These are phyloP conservation scores for Cryptoblepharus egeriae DNA, from an alignment of 2,797 vertebrate genomes.

Conservation along the genomic window DNA sequence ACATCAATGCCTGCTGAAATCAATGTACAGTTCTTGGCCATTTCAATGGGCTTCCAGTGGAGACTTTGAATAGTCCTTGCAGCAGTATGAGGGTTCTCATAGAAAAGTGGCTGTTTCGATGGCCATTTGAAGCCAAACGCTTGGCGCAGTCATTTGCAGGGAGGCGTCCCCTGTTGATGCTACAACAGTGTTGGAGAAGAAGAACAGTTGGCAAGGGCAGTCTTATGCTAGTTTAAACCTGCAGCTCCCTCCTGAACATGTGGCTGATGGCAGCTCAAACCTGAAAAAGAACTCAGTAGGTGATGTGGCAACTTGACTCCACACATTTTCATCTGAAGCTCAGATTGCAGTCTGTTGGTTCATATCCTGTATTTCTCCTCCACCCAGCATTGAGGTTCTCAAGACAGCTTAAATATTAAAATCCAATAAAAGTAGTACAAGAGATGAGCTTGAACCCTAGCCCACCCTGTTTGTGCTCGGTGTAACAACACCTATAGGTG, in stretches of 20 bases:
- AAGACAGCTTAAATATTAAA: too few relatives aligned
- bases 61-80: neutral
- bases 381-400: too few relatives aligned
- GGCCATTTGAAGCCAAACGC: neutral
- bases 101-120: neutral
- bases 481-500: too few relatives aligned
- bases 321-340: neutral
- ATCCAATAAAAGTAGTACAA: too few relatives aligned
- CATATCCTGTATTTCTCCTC: too few relatives aligned
- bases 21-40: neutral
- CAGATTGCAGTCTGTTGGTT: neutral
- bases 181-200: conserved; percentile 12
- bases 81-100: neutral
- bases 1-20: neutral
- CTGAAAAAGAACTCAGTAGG: neutral
- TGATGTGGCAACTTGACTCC: neutral
- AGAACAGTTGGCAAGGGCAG: neutral
- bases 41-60: neutral
- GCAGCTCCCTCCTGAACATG: neutral
- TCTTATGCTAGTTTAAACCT: neutral
- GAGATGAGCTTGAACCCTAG: too few relatives aligned
- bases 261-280: neutral
- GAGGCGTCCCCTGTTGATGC: neutral
- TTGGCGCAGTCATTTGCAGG: neutral
- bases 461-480: too few relatives aligned